Percentiles rank a stretch among this genome's conserved stretches.
These are phyloP conservation scores for Amblyornis subalaris DNA, from an alignment of 2,113 vertebrate genomes.

Conservation along the genomic window DNA sequence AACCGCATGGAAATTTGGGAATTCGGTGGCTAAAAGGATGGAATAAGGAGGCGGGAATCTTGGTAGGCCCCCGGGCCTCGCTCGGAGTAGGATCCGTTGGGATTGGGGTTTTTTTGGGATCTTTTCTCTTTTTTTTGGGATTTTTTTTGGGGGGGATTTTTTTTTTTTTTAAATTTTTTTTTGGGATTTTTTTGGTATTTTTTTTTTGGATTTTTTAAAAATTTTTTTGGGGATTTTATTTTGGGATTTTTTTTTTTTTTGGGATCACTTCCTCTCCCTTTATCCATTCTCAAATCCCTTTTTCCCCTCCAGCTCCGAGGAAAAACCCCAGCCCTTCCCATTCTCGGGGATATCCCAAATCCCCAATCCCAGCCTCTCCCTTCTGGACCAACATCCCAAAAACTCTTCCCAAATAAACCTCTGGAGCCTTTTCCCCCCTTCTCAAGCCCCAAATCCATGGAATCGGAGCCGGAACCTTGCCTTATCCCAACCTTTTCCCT, in stretches of 20 bases:
- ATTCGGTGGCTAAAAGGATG: not conserved
- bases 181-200: no score
- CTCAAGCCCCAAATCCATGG: not conserved
- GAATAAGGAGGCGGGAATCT: not conserved
- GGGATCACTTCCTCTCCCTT: not conserved
- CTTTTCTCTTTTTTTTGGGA: no score
- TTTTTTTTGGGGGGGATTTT: no score
- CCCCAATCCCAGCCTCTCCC: not conserved
- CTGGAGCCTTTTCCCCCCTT: not conserved
- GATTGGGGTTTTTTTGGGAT: no score
- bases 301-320: rapidly evolving
- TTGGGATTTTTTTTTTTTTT: not conserved
- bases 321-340: not conserved
- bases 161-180: no score
- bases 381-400: not conserved
- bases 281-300: not conserved
- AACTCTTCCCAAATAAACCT: not conserved
- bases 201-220: no score
- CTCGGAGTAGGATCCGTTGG: not conserved
- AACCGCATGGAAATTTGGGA: rapidly evolving
- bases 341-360: rapidly evolving
- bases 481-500: not conserved
- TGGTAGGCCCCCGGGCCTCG: not conserved
- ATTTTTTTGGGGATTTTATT: no score
- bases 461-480: not conserved